These are phyloP conservation scores for Graptemys geographica DNA, from an alignment of 2,797 vertebrate species.

Conservation along the genomic window DNA sequence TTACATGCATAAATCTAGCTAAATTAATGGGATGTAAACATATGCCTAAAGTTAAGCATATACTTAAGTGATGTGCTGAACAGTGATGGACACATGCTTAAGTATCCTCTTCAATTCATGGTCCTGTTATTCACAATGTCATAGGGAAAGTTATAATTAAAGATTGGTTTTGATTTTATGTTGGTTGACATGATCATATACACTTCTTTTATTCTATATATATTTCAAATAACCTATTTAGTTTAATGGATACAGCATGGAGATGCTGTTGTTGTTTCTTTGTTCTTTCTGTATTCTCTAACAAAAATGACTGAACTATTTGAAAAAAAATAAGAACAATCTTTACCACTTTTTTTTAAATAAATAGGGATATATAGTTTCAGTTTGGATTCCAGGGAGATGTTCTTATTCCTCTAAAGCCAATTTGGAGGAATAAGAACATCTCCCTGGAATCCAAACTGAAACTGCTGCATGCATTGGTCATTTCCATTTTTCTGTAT, in stretches of 20 bases:
- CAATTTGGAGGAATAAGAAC: too few relatives aligned
- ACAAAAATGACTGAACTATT: neutral
- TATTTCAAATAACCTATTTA: neutral
- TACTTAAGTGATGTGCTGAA: neutral
- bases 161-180: neutral
- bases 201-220: fast-evolving
- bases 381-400: too few relatives aligned
- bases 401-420: too few relatives aligned
- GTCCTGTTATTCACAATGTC: neutral
- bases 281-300: neutral
- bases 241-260: neutral
- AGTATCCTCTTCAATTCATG: neutral
- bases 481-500: too few relatives aligned
- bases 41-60: neutral
- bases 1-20: neutral
- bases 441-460: too few relatives aligned
- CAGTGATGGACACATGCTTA: neutral
- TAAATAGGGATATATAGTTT: neutral
- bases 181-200: neutral
- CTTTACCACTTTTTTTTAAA: neutral
- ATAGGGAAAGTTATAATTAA: neutral
- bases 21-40: neutral
- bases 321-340: neutral
- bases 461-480: too few relatives aligned
- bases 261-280: fast-evolving